These are phyloP conservation scores for Stegastes partitus DNA, from an alignment of 2,113 vertebrate species.

Conservation along the genomic window DNA sequence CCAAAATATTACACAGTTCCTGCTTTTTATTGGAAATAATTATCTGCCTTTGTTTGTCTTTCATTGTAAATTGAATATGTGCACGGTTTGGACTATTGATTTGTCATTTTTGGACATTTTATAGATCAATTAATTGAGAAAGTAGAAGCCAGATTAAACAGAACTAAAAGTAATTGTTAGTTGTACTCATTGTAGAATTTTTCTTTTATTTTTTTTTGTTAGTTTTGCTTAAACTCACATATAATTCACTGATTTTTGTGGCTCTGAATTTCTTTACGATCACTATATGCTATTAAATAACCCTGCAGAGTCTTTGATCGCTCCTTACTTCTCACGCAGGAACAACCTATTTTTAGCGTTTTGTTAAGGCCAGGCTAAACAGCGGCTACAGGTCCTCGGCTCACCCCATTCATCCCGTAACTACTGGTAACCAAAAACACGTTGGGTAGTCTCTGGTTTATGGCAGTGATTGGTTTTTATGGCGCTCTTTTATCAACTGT, in stretches of 20 bases:
- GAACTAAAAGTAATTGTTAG: too few relatives aligned
- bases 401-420: not conserved
- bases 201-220: too few relatives aligned
- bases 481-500: conserved; percentile 15
- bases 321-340: not conserved
- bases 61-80: too few relatives aligned
- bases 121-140: too few relatives aligned
- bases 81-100: too few relatives aligned
- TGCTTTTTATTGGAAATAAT: too few relatives aligned
- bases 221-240: too few relatives aligned
- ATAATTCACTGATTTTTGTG: not conserved
- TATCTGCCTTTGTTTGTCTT: not conserved
- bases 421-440: conserved; percentile 8
- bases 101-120: too few relatives aligned
- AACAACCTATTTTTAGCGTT: not conserved
- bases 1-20: too few relatives aligned
- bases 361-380: not conserved
- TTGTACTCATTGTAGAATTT: too few relatives aligned
- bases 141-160: too few relatives aligned
- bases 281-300: not conserved
- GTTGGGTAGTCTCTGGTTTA: not conserved
- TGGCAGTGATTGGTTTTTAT: conserved; percentile 4
- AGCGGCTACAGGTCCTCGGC: not conserved
- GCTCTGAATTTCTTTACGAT: not conserved
- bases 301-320: not conserved